Conservation (phyloP, 2,888 invertebrate species). For the Eupithecia subumbrata region DNA sequence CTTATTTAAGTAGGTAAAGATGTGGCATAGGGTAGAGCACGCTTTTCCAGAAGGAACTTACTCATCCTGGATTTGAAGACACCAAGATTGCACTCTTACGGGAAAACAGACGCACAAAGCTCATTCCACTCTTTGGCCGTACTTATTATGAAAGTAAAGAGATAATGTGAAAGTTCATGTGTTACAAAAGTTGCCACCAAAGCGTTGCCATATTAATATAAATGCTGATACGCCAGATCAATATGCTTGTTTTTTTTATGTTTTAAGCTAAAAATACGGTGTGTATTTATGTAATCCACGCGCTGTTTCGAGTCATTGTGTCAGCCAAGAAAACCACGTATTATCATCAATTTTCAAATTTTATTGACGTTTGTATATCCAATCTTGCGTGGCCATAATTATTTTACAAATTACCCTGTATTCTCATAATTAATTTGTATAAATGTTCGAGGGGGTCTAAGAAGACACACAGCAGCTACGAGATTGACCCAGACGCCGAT, state of each 20-base stretch:
- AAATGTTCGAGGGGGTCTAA: too few species aligned
- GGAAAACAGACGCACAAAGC: too few species aligned
- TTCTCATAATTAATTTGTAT: too few species aligned
- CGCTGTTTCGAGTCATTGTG: background rate
- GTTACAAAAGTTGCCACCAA: slow-evolving; percentile 31
- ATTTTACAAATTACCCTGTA: background rate
- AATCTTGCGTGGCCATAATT: background rate
- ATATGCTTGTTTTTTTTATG: background rate
- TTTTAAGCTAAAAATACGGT: background rate
- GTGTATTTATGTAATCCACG: background rate
- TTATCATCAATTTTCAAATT: background rate
- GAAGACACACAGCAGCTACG: too few species aligned
- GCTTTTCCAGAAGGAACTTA: too few species aligned
- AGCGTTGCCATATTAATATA: slow-evolving; percentile 44
- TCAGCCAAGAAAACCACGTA: background rate
- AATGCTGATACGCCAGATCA: background rate
- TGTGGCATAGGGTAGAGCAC: background rate
- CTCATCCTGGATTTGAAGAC: too few species aligned
- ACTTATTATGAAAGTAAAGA: too few species aligned
- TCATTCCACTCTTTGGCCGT: too few species aligned
- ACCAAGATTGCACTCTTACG: too few species aligned
- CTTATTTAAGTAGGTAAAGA: too few species aligned
- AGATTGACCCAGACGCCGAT: too few species aligned
- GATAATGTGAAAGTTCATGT: background rate
- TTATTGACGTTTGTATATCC: background rate